These are phyloP conservation scores for Trilocha varians DNA, from an alignment of 2,888 invertebrate genomes.

Conservation along the genomic window DNA sequence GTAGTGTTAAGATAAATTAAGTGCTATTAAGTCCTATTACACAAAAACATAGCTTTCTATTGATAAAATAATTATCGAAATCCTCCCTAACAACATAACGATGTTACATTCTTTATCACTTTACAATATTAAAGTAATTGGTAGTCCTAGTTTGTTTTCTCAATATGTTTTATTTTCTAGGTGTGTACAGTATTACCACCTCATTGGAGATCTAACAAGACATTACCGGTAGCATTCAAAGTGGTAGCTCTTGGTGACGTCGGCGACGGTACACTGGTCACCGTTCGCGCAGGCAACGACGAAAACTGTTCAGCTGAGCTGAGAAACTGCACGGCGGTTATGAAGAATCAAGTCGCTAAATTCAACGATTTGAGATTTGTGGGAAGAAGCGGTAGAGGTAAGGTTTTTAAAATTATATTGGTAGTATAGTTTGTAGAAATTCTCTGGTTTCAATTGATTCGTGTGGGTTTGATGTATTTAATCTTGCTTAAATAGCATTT, in stretches of 20 bases:
- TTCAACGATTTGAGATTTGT: constrained; percentile 98
- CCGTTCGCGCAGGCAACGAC: constrained; percentile 95
- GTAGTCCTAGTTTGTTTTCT: neutral
- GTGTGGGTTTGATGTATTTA: too few relatives aligned
- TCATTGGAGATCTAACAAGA: constrained; percentile 98
- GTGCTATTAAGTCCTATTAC: too few relatives aligned
- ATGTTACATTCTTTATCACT: too few relatives aligned
- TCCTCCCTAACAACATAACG: too few relatives aligned
- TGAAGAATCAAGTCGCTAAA: constrained; percentile 98
- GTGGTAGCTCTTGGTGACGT: constrained; percentile 94
- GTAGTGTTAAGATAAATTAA: too few relatives aligned
- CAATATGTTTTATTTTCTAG: constrained; percentile 28
- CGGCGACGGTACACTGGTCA: constrained; percentile 94
- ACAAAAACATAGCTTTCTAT: too few relatives aligned
- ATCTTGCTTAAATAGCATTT: too few relatives aligned
- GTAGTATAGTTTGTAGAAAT: too few relatives aligned
- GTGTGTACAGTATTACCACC: constrained; percentile 91
- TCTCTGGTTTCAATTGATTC: too few relatives aligned
- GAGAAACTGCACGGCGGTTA: constrained; percentile 92
- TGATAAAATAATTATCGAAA: too few relatives aligned
- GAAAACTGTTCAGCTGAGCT: constrained; percentile 97
- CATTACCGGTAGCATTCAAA: constrained; percentile 95
- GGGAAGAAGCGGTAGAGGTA: constrained; percentile 96
- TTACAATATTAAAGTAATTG: too few relatives aligned
- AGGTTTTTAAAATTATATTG: too few relatives aligned